These are phyloP conservation scores for Chlorospingus flavigularis DNA, from an alignment of 2,797 vertebrate species.

Conservation along the genomic window DNA sequence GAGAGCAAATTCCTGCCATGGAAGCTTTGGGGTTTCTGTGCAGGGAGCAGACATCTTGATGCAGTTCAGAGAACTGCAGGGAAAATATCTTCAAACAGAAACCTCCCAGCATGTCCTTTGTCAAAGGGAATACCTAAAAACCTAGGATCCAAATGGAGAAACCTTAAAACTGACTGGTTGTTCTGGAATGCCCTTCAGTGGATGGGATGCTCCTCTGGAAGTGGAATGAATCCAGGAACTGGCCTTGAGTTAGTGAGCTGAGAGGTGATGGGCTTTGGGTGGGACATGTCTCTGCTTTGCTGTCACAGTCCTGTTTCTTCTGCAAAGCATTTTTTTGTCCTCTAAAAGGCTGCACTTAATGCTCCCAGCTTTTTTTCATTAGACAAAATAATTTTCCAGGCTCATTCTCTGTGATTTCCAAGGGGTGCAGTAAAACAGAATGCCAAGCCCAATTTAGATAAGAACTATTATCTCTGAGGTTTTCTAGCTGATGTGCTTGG, in stretches of 20 bases:
- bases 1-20: neutral
- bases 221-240: neutral
- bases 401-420: constrained; percentile 1
- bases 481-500: neutral
- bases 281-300: neutral
- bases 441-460: neutral
- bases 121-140: neutral
- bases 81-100: neutral
- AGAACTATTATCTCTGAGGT: neutral
- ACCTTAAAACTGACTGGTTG: neutral
- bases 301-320: neutral
- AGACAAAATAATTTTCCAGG: neutral
- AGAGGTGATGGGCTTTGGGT: neutral
- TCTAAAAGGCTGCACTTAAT: neutral
- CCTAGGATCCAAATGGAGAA: neutral
- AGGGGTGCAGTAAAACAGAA: neutral
- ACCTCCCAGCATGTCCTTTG: neutral
- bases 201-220: neutral
- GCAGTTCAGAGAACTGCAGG: neutral
- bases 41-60: neutral
- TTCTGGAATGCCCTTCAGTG: neutral
- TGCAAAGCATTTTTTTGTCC: neutral
- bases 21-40: neutral
- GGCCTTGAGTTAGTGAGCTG: neutral
- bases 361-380: neutral